phyloP scores from a whole-genome alignment of 92 coral and sea anemone species.

The Umimayanthus chanpuru region DNA sequence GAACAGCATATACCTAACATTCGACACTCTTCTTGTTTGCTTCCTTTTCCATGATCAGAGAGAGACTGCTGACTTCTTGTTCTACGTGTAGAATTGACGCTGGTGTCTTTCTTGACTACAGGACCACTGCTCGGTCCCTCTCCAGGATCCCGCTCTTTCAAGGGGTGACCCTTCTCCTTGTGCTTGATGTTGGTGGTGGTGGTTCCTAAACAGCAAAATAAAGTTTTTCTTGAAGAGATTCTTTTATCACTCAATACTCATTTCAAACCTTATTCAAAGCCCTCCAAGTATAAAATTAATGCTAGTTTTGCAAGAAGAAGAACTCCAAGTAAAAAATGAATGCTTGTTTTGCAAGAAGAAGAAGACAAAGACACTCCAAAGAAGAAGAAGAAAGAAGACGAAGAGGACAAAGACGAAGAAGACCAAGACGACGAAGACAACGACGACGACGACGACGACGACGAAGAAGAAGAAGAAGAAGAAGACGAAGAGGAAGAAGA shows the following conservation, averaged over 20 bases:
- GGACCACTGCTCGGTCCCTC: neutral
- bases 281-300: neutral
- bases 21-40: neutral
- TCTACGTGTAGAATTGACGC: neutral
- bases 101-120: neutral
- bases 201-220: constrained; percentile 1
- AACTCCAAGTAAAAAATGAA: too few relatives aligned
- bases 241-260: neutral
- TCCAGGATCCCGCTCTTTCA: neutral
- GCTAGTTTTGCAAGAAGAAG: neutral
- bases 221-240: neutral
- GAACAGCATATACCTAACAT: neutral
- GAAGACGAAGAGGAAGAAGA: too few relatives aligned
- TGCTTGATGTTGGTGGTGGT: neutral
- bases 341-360: too few relatives aligned
- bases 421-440: too few relatives aligned
- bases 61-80: constrained; percentile 13
- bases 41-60: neutral
- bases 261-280: neutral
- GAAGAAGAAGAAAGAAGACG: too few relatives aligned
- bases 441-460: too few relatives aligned
- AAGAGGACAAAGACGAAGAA: too few relatives aligned
- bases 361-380: too few relatives aligned
- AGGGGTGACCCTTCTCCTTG: neutral
- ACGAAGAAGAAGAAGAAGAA: too few relatives aligned